Evolutionary conservation across 23 tunicate species (phyloP).

Genomic region (Diplosoma virens): DNA sequence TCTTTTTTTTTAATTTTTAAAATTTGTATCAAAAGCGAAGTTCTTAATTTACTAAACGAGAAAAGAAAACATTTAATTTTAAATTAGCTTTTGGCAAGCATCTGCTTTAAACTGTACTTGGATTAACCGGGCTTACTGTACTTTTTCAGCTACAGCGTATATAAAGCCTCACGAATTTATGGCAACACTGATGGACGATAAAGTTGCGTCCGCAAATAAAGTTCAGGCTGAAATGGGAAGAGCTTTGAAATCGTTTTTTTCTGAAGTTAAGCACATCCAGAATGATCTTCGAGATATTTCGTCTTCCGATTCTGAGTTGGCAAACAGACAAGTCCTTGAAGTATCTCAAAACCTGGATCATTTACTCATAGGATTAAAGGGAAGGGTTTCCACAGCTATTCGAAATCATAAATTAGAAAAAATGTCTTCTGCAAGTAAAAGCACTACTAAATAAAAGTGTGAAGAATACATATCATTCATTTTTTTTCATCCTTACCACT

Average conservation of each 20-base stretch:
- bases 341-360: constrained; percentile 34
- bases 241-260: constrained; percentile 54
- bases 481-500: no score
- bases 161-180: no score
- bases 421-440: background rate
- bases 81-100: no score
- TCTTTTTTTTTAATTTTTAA: no score
- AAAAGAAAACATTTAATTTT: no score
- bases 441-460: no score
- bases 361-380: constrained; percentile 18
- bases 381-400: constrained; percentile 44
- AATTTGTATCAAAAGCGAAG: no score
- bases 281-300: constrained; percentile 25
- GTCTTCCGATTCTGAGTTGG: background rate
- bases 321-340: background rate
- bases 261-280: constrained; percentile 50
- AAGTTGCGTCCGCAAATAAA: background rate
- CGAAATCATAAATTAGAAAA: constrained; percentile 49
- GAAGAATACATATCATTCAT: no score
- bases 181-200: background rate
- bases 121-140: no score
- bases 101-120: no score
- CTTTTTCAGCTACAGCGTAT: no score
- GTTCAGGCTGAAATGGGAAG: constrained; percentile 70
- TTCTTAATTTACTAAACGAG: no score